Evolutionary conservation across 2,113 vertebrate genomes (phyloP).

Genomic region (Bothrops jararaca): DNA sequence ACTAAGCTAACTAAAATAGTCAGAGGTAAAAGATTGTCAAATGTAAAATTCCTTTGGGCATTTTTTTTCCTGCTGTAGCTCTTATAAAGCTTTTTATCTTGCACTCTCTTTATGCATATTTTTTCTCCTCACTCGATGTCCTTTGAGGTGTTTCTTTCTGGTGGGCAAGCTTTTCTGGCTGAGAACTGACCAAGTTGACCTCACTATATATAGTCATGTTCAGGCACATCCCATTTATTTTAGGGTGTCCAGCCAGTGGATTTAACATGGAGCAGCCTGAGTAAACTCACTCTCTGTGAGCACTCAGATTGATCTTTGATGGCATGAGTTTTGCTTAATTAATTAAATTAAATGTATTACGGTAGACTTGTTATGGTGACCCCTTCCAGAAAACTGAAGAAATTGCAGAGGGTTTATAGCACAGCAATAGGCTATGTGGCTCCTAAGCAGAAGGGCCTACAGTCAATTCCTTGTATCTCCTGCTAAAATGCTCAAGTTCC

Average conservation of each 20-base stretch:
- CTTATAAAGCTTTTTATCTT: constrained; percentile 7
- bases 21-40: not conserved
- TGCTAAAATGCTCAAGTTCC: not conserved
- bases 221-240: not conserved
- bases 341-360: not conserved
- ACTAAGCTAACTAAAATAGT: constrained; percentile 6
- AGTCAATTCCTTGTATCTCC: not conserved
- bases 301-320: not conserved
- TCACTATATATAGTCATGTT: not conserved
- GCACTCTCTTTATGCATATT: not conserved
- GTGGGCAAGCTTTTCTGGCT: not conserved
- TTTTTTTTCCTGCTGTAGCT: not conserved
- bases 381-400: not conserved
- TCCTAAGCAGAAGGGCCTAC: not conserved
- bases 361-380: not conserved
- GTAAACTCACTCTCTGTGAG: not conserved
- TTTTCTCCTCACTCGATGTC: too few species aligned
- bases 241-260: not conserved
- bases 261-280: not conserved
- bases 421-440: not conserved
- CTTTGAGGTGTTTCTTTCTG: not conserved
- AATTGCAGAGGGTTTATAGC: not conserved
- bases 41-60: not conserved
- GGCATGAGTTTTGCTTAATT: not conserved
- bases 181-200: not conserved